Conservation (phyloP, 2,113 vertebrate species). For the Ginglymostoma cirratum region DNA sequence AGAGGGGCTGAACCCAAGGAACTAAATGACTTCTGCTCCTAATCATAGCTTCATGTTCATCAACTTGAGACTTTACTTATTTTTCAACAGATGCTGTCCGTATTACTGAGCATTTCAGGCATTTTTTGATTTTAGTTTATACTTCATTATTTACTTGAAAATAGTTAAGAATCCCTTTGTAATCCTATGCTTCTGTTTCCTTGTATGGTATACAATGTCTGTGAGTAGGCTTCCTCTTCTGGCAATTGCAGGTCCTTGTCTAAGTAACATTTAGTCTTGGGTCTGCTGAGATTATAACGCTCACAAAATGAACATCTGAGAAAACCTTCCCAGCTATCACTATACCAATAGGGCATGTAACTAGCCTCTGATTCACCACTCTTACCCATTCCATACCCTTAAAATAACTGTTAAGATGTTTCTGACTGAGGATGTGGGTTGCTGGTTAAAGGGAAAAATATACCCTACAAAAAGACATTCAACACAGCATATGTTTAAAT, state of each 20-base stretch:
- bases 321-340: neutral
- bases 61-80: no score
- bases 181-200: neutral
- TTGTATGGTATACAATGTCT: neutral
- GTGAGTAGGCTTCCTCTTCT: neutral
- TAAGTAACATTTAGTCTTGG: neutral
- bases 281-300: neutral
- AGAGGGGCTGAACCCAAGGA: no score
- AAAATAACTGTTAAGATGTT: neutral
- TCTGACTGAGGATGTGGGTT: neutral
- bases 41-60: no score
- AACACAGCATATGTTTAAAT: neutral
- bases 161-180: neutral
- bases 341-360: neutral
- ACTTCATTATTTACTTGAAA: neutral
- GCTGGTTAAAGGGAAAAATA: conserved; percentile 6
- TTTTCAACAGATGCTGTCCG: no score
- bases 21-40: no score
- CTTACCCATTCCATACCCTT: neutral
- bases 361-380: no score
- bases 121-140: neutral
- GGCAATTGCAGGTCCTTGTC: neutral
- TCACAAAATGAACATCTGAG: neutral
- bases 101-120: no score
- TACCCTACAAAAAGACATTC: neutral